Evolutionary conservation across 2,888 invertebrate species (phyloP), one percentile per base, ranked within the genome.

Genomic region (Quadroppia sp.): DNA sequence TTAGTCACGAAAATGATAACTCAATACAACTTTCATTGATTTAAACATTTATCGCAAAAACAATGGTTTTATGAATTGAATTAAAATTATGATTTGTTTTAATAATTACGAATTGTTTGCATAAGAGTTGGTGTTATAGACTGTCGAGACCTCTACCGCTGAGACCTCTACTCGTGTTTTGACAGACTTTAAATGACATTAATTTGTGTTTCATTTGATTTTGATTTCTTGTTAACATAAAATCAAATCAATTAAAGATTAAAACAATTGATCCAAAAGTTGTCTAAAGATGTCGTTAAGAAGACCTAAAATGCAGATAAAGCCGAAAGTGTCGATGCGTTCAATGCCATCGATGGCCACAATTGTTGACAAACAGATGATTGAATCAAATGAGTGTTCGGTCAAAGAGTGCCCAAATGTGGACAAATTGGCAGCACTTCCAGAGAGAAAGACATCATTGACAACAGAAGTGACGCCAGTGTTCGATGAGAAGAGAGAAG

Each of bases 231-330:
- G n/a, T 23, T 23, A n/a, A 50, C n/a, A 6, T 45, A 15, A 17
- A 45, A 11, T 45, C 3, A 45, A n/a, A n/a, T 25, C 53, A 25
- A 53, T 7, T 45, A 2, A 45, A 40, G 13, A 20, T 50, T 17
- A 25, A 56, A 61, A 61, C n/a, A n/a, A n/a, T n/a, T n/a, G n/a
- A n/a, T n/a, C n/a, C n/a, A n/a, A n/a, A n/a, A n/a, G 30, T 30
- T 32, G 3, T 20, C 32, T 9, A 17, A 59, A 59, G 17, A 59
- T 67, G 67, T 67, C 67, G 20, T 13, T 40, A 11, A 36, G 67
- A 61, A 67, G 67, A 67, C 36, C 67, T 36, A 67, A 67, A 67
- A 67, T 67, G 67, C 67, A 67, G 23, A 20, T 67, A 17, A 67
- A 67, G 67, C 67, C 67, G 15, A 67, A 67, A 23, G 40, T 67